Evolutionary conservation across 2,888 invertebrate species (phyloP), one percentile per base, ranked within the genome.

Genomic region (Coecobrya sp.): DNA sequence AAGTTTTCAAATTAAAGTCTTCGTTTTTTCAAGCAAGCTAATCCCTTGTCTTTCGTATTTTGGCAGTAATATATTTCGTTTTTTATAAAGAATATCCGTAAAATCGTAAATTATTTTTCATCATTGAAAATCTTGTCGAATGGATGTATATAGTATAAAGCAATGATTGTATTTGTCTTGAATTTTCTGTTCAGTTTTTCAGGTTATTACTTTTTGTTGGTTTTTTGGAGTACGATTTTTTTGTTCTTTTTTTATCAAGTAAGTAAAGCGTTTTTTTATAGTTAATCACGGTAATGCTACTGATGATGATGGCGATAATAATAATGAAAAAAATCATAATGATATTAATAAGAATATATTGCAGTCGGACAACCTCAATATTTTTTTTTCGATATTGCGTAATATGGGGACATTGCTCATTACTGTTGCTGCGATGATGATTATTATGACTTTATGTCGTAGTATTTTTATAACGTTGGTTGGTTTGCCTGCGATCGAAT

Each of bases 341-440:
- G 45, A 36, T 19, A 45, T 45, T 36, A 73, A 73, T 82, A 91
- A 91, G 68, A 87, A 91, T 79, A 91, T 79, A 79, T 79, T 86
- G 65, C 86, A 84, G 87, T 92, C 82, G 87, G 92, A 88, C 92
- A 92, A 88, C 92, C 92, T 92, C 87, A 92, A 92, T 92, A 73
- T 88, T 92, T 84, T 55, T 91, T 42, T 52, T 76, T 30, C 19
- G 76, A 42, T 81, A 82, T 92, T 92, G 84, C 87, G 88, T 76
- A 82, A 92, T 84, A 49, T 73, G 70, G 70, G 36, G 30, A 52
- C 79, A 52, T 91, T 82, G 55, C 55, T 86, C 65, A 85, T 65
- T 87, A 62, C 30, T 73, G 52, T 73, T 36, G 73, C 55, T 73
- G 86, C 86, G 49, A 70, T 85, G 68, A 68, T 65, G 65, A 49